Percentiles rank a stretch among this genome's conserved stretches.
Evolutionary conservation across 2,888 invertebrate genomes (phyloP).

Genomic region (Torymus auratus): DNA sequence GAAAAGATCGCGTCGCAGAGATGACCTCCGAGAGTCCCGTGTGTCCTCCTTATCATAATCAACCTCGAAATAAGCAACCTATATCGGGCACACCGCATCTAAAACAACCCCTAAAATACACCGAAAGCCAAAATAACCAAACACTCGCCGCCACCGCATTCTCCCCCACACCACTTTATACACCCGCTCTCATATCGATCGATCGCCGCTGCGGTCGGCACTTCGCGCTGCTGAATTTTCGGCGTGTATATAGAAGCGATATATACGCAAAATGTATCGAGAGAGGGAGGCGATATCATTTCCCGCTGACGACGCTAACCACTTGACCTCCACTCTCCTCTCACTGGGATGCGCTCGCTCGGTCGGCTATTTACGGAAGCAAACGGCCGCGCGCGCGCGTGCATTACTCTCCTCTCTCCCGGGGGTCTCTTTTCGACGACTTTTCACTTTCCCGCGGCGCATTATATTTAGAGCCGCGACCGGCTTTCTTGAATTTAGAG

Average conservation of each 20-base stretch:
- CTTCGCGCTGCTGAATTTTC: background rate
- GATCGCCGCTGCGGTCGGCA: too few species aligned
- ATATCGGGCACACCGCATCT: too few species aligned
- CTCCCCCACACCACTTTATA: too few species aligned
- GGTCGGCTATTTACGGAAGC: slow-evolving; percentile 51
- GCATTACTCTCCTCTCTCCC: background rate
- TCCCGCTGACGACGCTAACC: slow-evolving; percentile 14
- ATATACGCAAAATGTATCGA: background rate
- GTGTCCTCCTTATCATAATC: too few species aligned
- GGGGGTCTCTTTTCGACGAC: slow-evolving; percentile 6
- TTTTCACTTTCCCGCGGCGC: slow-evolving; percentile 38
- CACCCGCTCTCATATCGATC: too few species aligned
- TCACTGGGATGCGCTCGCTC: background rate
- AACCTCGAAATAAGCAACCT: too few species aligned
- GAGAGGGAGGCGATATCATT: slow-evolving; percentile 6
- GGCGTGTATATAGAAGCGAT: background rate
- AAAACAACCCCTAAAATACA: too few species aligned
- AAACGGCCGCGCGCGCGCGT: slow-evolving; percentile 5
- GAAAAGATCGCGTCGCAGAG: too few species aligned
- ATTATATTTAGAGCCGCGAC: slow-evolving; percentile 29
- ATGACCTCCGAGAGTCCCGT: too few species aligned
- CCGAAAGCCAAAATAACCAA: too few species aligned
- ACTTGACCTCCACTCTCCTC: slow-evolving; percentile 45
- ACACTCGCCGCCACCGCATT: too few species aligned
- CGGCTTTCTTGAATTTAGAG: slow-evolving; percentile 25